These are phyloP conservation scores for Cotesia typhae DNA, from an alignment of 1,140 invertebrate genomes.

Conservation along the genomic window DNA sequence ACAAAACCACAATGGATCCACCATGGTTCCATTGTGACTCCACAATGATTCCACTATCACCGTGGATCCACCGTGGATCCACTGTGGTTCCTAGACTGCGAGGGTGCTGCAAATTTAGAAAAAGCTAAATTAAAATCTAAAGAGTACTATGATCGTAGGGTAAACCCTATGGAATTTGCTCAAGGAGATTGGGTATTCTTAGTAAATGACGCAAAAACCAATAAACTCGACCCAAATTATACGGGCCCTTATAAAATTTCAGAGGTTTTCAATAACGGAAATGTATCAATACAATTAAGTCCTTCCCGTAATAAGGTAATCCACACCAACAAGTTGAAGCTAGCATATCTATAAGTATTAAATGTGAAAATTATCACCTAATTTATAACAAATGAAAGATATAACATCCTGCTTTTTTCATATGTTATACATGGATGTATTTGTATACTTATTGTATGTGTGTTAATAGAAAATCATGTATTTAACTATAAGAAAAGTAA, in stretches of 20 bases:
- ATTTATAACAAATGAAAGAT: no score
- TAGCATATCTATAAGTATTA: not conserved
- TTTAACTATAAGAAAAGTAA: no score
- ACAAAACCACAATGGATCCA: no score
- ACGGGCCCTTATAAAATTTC: slow-evolving; percentile 16
- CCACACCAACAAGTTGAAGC: slow-evolving; percentile 29
- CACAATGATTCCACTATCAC: no score
- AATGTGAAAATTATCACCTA: no score
- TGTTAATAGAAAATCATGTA: no score
- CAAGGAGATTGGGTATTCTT: slow-evolving; percentile 25
- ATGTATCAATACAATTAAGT: slow-evolving; percentile 19
- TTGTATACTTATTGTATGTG: no score
- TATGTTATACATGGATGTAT: no score
- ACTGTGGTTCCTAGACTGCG: no score
- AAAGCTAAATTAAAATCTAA: slow-evolving; percentile 28
- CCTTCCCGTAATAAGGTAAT: slow-evolving; percentile 11
- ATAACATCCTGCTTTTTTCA: no score
- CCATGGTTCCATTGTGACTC: no score
- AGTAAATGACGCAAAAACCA: slow-evolving; percentile 20
- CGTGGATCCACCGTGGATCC: no score
- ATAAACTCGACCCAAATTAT: slow-evolving; percentile 29
- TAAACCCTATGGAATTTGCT: slow-evolving; percentile 17
- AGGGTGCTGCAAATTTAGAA: slow-evolving; percentile 19
- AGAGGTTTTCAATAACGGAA: slow-evolving; percentile 7
- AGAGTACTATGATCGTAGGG: slow-evolving; percentile 23